Evolutionary conservation across 2,888 invertebrate species (phyloP).

Genomic region (Anarsia innoxiella): DNA sequence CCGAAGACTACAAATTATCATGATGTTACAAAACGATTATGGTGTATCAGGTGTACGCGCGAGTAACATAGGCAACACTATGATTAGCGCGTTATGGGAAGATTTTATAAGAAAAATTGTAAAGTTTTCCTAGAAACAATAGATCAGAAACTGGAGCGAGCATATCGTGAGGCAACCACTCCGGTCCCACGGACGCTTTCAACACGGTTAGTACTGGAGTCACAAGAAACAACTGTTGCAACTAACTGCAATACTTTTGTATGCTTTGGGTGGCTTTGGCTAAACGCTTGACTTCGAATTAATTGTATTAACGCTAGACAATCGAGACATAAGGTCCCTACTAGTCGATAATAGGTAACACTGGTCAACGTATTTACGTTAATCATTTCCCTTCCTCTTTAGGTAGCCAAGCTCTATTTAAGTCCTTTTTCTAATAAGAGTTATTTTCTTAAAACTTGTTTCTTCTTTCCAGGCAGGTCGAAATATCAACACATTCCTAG

Average conservation of each 20-base stretch:
- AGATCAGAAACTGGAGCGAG: constrained; percentile 40
- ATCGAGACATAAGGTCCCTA: no score
- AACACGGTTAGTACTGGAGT: constrained; percentile 34
- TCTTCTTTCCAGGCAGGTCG: no score
- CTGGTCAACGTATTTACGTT: neutral
- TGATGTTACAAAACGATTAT: no score
- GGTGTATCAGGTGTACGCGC: no score
- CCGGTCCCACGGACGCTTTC: constrained; percentile 58
- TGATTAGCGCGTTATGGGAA: constrained; percentile 16
- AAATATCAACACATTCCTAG: neutral
- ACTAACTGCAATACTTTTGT: constrained; percentile 19
- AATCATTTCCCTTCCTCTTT: neutral
- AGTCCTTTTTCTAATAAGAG: no score
- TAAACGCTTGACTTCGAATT: no score
- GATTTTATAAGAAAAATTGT: constrained; percentile 15
- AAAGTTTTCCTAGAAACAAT: constrained; percentile 41
- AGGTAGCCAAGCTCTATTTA: neutral
- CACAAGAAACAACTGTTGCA: constrained; percentile 31
- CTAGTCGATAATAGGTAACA: neutral
- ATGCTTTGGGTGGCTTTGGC: no score
- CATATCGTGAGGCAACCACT: constrained; percentile 31
- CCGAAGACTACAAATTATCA: no score
- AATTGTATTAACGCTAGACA: no score
- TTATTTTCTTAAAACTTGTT: no score
- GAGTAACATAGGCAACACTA: no score